These are phyloP conservation scores for Opisthograptis luteolata DNA, from an alignment of 2,888 invertebrate species.

Conservation along the genomic window DNA sequence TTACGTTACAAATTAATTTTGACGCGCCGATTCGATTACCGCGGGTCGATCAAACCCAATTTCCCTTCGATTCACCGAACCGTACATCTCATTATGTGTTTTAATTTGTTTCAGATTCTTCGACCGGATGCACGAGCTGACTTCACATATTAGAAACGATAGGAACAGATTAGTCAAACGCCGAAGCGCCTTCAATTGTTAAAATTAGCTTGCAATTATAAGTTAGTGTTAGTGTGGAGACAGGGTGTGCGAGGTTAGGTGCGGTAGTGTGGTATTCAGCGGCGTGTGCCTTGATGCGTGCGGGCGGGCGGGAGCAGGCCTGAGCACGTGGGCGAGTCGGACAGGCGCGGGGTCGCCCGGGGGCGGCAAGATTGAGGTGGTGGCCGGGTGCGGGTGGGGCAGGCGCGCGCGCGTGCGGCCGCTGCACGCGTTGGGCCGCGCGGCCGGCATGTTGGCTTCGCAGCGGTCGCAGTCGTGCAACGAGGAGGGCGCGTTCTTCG, in stretches of 20 bases:
- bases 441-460: slow-evolving; percentile 80
- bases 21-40: slow-evolving; percentile 50
- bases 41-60: slow-evolving; percentile 55
- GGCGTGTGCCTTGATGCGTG: slow-evolving; percentile 31
- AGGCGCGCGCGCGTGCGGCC: slow-evolving; percentile 83
- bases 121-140: slow-evolving; percentile 55
- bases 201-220: slow-evolving; percentile 52
- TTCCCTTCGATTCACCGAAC: slow-evolving; percentile 49
- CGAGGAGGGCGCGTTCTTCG: slow-evolving; percentile 84
- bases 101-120: slow-evolving; percentile 75
- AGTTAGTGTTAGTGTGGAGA: slow-evolving; percentile 48
- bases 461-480: slow-evolving; percentile 83
- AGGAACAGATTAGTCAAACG: slow-evolving; percentile 58
- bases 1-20: slow-evolving; percentile 52
- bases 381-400: slow-evolving; percentile 80
- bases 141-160: slow-evolving; percentile 46
- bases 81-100: slow-evolving; percentile 52
- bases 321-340: slow-evolving; percentile 15
- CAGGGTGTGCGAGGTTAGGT: slow-evolving; percentile 38
- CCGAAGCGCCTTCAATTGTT: slow-evolving; percentile 76
- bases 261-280: slow-evolving; percentile 27
- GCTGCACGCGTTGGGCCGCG: slow-evolving; percentile 76
- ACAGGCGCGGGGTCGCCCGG: slow-evolving; percentile 47
- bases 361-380: slow-evolving; percentile 80
- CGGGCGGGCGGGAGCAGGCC: slow-evolving; percentile 28